Evolutionary conservation across 2,113 vertebrate species (phyloP).

Genomic region (Macrotus californicus): DNA sequence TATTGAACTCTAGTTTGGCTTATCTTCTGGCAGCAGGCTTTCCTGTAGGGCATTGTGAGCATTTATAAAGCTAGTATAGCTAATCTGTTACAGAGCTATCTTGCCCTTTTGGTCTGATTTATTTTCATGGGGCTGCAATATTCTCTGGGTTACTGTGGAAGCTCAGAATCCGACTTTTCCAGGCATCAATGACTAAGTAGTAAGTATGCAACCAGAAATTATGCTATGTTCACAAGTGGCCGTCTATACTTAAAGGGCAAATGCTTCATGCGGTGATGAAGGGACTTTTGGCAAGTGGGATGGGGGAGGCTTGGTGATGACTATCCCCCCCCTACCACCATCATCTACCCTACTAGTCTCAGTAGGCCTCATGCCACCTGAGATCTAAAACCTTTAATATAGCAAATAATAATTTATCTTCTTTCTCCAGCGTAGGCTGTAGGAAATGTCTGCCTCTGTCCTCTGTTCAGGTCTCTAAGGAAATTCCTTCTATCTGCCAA

Average conservation of each 20-base stretch:
- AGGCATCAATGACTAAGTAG: conserved; percentile 35
- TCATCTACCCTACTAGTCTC: neutral
- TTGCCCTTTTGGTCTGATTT: conserved; percentile 73
- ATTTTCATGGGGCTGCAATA: conserved; percentile 61
- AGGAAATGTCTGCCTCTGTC: conserved; percentile 22
- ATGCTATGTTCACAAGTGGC: neutral
- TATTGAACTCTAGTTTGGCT: conserved; percentile 60
- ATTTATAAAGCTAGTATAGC: conserved; percentile 61
- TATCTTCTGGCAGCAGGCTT: conserved; percentile 74
- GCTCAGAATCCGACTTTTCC: conserved; percentile 49
- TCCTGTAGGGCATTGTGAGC: conserved; percentile 61
- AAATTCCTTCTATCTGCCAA: conserved; percentile 29
- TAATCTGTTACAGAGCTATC: conserved; percentile 67
- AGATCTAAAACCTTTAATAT: conserved; percentile 17
- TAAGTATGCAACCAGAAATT: conserved; percentile 36
- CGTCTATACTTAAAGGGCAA: neutral
- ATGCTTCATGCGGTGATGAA: neutral
- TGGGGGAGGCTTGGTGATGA: neutral
- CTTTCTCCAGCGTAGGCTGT: neutral
- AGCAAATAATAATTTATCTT: neutral
- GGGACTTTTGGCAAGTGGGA: neutral
- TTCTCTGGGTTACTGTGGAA: conserved; percentile 47
- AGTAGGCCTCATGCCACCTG: neutral
- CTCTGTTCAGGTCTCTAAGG: neutral
- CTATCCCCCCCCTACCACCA: neutral